Conservation (phyloP, 2,113 vertebrate genomes). For the Platichthys stellatus region DNA sequence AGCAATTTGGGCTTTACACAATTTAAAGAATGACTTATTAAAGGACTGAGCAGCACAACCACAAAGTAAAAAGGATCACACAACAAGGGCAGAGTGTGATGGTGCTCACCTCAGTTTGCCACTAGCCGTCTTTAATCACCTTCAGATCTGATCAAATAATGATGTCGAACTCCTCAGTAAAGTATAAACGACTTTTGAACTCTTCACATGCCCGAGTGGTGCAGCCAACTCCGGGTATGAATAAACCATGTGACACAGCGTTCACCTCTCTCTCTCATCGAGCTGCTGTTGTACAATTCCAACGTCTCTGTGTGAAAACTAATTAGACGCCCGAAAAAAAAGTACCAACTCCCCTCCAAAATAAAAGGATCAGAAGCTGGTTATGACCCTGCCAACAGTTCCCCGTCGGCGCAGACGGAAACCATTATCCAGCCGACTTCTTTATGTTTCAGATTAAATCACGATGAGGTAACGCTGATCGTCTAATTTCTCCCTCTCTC, state of each 20-base stretch:
- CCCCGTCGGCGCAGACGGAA: not conserved
- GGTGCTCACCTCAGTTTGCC: not conserved
- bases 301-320: conserved; percentile 20
- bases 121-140: not conserved
- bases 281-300: conserved; percentile 12
- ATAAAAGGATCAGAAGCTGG: conserved; percentile 21
- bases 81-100: not conserved
- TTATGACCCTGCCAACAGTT: conserved; percentile 17
- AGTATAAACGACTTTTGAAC: conserved; percentile 1
- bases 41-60: too few relatives aligned
- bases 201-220: not conserved
- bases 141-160: conserved; percentile 3
- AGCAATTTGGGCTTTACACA: too few relatives aligned
- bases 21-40: too few relatives aligned
- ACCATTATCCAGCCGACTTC: conserved; percentile 18
- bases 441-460: conserved; percentile 20
- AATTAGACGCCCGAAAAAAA: conserved; percentile 33
- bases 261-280: conserved; percentile 31
- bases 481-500: not conserved
- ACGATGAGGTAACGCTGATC: not conserved
- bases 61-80: not conserved
- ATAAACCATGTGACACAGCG: conserved; percentile 16
- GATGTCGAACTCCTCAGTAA: not conserved
- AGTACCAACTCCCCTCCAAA: conserved; percentile 1
- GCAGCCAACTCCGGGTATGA: not conserved